Percentiles rank a stretch among this genome's conserved stretches.
phyloP scores from a whole-genome alignment of 2,888 invertebrate species.

The Pammene aurita region DNA sequence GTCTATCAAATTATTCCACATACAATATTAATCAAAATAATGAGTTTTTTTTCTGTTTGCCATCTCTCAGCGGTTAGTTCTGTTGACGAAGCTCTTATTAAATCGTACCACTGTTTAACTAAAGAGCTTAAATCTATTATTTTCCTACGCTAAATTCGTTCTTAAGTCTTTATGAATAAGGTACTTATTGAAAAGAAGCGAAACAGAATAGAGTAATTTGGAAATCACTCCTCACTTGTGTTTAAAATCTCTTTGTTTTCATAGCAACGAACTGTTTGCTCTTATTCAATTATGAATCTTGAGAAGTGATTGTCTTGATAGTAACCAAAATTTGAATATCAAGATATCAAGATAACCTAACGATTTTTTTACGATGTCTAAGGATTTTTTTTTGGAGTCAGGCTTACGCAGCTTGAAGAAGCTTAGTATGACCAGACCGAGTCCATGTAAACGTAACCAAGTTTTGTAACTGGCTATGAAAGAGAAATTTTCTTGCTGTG shows the following conservation, averaged over 20 bases:
- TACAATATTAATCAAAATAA: slow-evolving; percentile 15
- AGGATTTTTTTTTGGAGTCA: no score
- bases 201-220: not conserved
- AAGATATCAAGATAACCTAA: no score
- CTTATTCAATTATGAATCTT: not conserved
- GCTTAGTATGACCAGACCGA: no score
- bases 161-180: not conserved
- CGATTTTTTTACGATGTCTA: no score
- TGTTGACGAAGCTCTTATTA: slow-evolving; percentile 12
- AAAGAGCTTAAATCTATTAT: not conserved
- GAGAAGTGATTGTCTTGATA: not conserved
- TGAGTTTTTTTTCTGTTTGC: slow-evolving; percentile 11
- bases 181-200: not conserved
- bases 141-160: not conserved
- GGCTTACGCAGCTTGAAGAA: no score
- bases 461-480: no score
- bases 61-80: slow-evolving; percentile 2
- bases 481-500: no score
- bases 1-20: slow-evolving; percentile 8
- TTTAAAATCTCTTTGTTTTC: slow-evolving; percentile 5
- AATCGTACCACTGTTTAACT: not conserved
- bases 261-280: not conserved
- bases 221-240: not conserved
- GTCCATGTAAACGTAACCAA: no score
- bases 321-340: not conserved